Evolutionary conservation across 1,140 invertebrate genomes (phyloP).

Genomic region (Atta cephalotes): DNA sequence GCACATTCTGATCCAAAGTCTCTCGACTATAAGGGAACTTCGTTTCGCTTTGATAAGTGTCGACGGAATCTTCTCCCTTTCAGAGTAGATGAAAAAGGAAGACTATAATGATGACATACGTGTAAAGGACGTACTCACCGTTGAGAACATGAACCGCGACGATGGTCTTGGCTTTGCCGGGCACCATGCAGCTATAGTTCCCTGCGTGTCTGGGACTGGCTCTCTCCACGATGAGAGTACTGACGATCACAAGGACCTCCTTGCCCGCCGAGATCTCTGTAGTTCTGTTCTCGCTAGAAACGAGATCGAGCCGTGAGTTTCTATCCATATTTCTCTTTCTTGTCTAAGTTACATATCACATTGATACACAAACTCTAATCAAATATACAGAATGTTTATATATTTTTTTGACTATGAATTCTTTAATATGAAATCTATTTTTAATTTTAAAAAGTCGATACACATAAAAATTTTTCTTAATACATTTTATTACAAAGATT

Average conservation of each 20-base stretch:
- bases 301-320: constrained; percentile 20
- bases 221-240: constrained; percentile 87
- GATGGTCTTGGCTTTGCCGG: constrained; percentile 84
- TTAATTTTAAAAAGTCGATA: background rate
- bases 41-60: constrained; percentile 27
- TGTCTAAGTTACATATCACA: constrained; percentile 11
- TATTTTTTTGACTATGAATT: background rate
- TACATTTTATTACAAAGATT: background rate
- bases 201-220: constrained; percentile 87
- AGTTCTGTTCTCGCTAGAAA: constrained; percentile 85
- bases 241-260: constrained; percentile 86
- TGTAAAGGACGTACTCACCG: constrained; percentile 80
- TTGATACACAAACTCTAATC: background rate
- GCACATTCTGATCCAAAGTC: constrained; percentile 13
- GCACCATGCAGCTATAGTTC: constrained; percentile 88
- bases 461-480: background rate
- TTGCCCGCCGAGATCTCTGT: constrained; percentile 84
- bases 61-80: background rate
- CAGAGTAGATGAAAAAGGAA: background rate
- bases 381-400: background rate
- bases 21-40: constrained; percentile 9
- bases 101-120: constrained; percentile 13
- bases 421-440: background rate
- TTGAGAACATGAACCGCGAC: constrained; percentile 86
- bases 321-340: background rate